Conservation (phyloP, 2,888 invertebrate genomes). For the Euphydryas editha region DNA sequence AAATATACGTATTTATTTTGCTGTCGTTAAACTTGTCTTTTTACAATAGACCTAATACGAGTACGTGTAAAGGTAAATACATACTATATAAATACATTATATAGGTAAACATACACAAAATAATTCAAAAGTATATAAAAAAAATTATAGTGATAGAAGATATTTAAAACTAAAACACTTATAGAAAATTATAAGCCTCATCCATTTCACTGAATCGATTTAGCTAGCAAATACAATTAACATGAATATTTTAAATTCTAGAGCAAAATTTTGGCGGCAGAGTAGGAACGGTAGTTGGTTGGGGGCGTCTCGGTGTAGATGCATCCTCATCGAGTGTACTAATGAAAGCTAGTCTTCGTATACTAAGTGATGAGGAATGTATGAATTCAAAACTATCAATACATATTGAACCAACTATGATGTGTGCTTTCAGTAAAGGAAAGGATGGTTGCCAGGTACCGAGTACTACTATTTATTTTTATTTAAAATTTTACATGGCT, state of each 20-base stretch:
- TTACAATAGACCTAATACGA: too few relatives aligned
- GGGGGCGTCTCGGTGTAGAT: conserved; percentile 78
- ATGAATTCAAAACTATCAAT: conserved; percentile 65
- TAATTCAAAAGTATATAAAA: too few relatives aligned
- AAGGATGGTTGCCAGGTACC: conserved; percentile 86
- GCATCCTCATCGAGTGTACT: conserved; percentile 75
- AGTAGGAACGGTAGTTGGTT: conserved; percentile 79
- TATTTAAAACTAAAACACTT: too few relatives aligned
- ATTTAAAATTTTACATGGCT: neutral
- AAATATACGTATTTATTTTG: too few relatives aligned
- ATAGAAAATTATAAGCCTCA: too few relatives aligned
- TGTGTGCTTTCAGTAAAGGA: conserved; percentile 85
- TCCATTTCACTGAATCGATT: too few relatives aligned
- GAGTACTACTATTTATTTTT: neutral
- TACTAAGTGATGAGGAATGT: conserved; percentile 72
- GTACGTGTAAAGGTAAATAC: too few relatives aligned
- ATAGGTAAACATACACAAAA: too few relatives aligned
- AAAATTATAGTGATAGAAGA: too few relatives aligned
- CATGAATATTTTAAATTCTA: conserved; percentile 44
- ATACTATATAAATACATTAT: too few relatives aligned
- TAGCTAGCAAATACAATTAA: too few relatives aligned
- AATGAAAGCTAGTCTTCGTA: conserved; percentile 71
- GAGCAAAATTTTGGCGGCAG: conserved; percentile 70
- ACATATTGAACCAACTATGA: conserved; percentile 80
- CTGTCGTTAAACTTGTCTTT: too few relatives aligned